These are phyloP conservation scores for Phoxinus dragarum DNA, from an alignment of 2,797 vertebrate species.

Conservation along the genomic window DNA sequence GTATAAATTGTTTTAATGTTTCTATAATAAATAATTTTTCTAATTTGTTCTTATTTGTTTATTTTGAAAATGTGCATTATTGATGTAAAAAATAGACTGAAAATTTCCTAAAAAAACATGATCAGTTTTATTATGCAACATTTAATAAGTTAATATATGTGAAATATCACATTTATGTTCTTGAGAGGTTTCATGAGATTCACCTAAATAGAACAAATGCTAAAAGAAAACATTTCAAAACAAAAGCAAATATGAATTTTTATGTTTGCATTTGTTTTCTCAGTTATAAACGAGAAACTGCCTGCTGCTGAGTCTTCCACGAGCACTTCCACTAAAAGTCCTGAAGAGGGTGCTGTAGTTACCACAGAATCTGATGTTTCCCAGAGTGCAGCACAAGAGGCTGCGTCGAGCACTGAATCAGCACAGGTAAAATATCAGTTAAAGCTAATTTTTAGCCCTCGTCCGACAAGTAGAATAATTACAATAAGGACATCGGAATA, in stretches of 20 bases:
- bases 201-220: not conserved
- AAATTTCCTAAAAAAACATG: not conserved
- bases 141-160: not conserved
- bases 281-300: slow-evolving; percentile 8
- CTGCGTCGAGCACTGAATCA: not conserved
- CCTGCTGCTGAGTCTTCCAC: not conserved
- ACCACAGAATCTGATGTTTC: not conserved
- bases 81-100: not conserved
- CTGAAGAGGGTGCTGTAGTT: slow-evolving; percentile 48
- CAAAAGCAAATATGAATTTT: not conserved
- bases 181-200: not conserved
- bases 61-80: not conserved
- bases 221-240: not conserved
- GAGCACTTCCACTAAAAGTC: slow-evolving; percentile 11
- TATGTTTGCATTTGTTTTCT: not conserved
- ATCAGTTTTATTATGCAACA: not conserved
- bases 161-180: not conserved
- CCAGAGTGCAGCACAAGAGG: not conserved
- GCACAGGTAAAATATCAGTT: slow-evolving; percentile 9
- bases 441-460: not conserved
- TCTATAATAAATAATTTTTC: not conserved
- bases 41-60: not conserved
- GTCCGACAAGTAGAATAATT: not conserved
- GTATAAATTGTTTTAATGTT: not conserved
- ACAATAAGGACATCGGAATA: not conserved